phyloP scores from a whole-genome alignment of 2,888 invertebrate species.

The Drosophila paramelanica region DNA sequence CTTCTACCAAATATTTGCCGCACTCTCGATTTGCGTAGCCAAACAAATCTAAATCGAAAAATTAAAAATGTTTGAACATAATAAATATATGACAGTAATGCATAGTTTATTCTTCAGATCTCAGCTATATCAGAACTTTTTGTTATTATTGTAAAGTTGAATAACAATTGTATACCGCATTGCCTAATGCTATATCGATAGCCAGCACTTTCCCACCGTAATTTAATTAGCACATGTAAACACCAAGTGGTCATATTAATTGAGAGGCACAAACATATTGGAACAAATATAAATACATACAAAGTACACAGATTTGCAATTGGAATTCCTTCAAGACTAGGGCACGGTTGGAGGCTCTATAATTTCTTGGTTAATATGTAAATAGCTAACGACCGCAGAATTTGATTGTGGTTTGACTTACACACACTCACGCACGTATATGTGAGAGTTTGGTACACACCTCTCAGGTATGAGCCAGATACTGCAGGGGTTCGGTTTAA shows the following conservation, averaged over 20 bases:
- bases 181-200: neutral
- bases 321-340: conserved; percentile 3
- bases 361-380: conserved; percentile 66
- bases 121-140: too few species aligned
- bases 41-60: too few species aligned
- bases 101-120: too few species aligned
- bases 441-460: neutral
- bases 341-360: conserved; percentile 32
- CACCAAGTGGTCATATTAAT: conserved; percentile 32
- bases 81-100: too few species aligned
- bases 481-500: conserved; percentile 16
- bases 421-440: neutral
- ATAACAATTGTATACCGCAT: neutral
- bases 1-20: too few species aligned
- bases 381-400: conserved; percentile 51
- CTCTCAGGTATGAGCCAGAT: neutral
- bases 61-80: too few species aligned
- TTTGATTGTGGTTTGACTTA: conserved; percentile 48
- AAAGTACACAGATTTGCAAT: neutral
- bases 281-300: conserved; percentile 3
- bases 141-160: neutral
- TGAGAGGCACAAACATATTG: conserved; percentile 24
- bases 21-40: too few species aligned
- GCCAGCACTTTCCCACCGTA: neutral
- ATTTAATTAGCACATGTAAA: conserved; percentile 30